These are phyloP conservation scores for Drosophila testacea DNA, from an alignment of 2,888 invertebrate genomes.

Conservation along the genomic window DNA sequence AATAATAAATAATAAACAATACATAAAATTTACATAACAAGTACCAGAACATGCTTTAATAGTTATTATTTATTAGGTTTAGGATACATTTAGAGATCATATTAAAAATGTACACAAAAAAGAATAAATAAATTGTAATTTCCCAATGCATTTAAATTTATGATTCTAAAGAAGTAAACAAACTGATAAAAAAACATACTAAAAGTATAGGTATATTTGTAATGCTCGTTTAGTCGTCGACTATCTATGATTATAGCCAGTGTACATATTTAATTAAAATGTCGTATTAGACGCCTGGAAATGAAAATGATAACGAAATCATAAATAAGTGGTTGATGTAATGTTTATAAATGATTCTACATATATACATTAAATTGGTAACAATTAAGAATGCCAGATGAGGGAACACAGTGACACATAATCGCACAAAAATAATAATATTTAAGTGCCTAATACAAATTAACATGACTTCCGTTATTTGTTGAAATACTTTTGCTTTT, in stretches of 20 bases:
- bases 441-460: no score
- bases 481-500: no score
- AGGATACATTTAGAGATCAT: not conserved
- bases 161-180: not conserved
- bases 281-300: constrained; percentile 4
- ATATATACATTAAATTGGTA: constrained; percentile 3
- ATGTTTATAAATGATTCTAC: constrained; percentile 13
- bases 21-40: not conserved
- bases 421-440: no score
- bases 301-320: constrained; percentile 31
- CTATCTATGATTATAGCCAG: constrained; percentile 17
- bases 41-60: not conserved
- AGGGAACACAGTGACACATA: not conserved
- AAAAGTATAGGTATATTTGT: not conserved
- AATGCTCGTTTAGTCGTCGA: not conserved
- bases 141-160: not conserved
- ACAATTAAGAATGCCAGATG: not conserved
- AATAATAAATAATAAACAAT: constrained; percentile 3
- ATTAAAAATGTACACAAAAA: not conserved
- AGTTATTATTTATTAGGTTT: no score
- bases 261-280: constrained; percentile 44
- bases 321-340: constrained; percentile 39
- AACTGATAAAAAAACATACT: constrained; percentile 2
- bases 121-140: not conserved
- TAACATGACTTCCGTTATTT: not conserved